Base-by-base conservation (phyloP, 2,113 vertebrate species). In the Oenanthe oenanthe region DNA sequence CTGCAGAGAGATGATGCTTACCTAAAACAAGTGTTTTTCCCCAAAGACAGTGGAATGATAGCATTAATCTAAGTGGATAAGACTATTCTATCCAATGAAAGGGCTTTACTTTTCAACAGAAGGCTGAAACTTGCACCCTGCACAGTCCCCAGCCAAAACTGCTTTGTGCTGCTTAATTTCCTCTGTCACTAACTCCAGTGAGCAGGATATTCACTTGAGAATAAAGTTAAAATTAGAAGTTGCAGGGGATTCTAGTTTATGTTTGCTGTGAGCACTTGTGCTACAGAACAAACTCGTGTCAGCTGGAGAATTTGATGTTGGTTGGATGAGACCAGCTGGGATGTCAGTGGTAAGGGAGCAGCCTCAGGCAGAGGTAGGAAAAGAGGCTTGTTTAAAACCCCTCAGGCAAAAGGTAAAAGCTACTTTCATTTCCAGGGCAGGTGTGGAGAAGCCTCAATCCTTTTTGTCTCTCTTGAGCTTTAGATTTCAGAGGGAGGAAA, bases 321-420 rank as follows among this genome's bases (percentile, higher is more conserved):
- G 7, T 38, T 70, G 38, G 42, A 25, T 15, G 25, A 65, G 42
- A 38, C 13, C 29, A 61, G 19, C 29, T 51, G 78, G 36, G 31
- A n/a, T 34, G 14, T 36, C 43, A 42, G 54, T 29, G 24, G 24
- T 22, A 10, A 32, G 21, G 38, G 6, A 88, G 16, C 26, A 47
- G 10, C 8, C 17, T 4, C 25, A 57, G 40, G 9, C 0, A 1
- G 17, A 10, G 5, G 1, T 45, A 7, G 11, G 16, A 51, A 50
- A 74, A 56, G 9, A 24, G 2, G 2, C 7, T 3, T 2, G 2
- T 56, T 58, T 68, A 51, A 85, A 90, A 47, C 0, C 9, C n/a
- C 32, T 71, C 0, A 1, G 18, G 8, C 3, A 74, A 17, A 70
- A 45, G 3, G 1, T 32, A 16, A 8, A 71, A 81, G 12, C 3